Evolutionary conservation across 1,140 invertebrate genomes (phyloP), one percentile per base, ranked within the genome.

Genomic region (Calephelis virginiensis): DNA sequence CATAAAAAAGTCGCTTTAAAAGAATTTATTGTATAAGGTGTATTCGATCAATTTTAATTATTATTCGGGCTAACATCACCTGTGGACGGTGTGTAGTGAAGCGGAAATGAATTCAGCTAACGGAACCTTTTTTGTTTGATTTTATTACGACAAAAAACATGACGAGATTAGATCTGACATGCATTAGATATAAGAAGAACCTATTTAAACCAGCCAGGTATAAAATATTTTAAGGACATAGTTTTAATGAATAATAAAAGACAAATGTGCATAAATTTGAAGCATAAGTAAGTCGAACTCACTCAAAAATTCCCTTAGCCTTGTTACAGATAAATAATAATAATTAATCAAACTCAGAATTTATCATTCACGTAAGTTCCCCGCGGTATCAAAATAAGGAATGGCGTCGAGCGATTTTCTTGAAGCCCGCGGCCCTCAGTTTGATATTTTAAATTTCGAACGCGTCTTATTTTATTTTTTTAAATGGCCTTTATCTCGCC

Each of bases 51-150:
- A 77, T 86, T 86, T 85, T 85, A 84, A 86, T 85, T 86, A 86
- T 82, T 81, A 82, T 78, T 78, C 76, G 80, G 81, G 75, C 72
- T 69, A 82, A 81, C 77, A 77, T 83, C 85, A 87, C 85, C 83
- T 86, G 83, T 85, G 83, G 71, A 81, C 77, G 75, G 73, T 73
- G 82, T 76, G 84, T 82, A 86, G 76, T 85, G 72, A 74, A 82
- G 86, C 86, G 86, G 86, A 89, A 89, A 89, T 77, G 77, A 77
- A 84, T 85, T 75, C 77, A 79, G 63, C 77, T 89, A 89, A 89
- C 86, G 86, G 86, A 37, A 76, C 75, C 66, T 75, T 85, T 85
- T 85, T 83, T 79, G 71, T 72, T 73, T 78, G 71, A 71, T 68
- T 83, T 77, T 79, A 74, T 71, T 78, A 73, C 71, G 69, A 86